Evolutionary conservation across 2,797 vertebrate genomes (phyloP).

Genomic region (Chiloscyllium punctatum): DNA sequence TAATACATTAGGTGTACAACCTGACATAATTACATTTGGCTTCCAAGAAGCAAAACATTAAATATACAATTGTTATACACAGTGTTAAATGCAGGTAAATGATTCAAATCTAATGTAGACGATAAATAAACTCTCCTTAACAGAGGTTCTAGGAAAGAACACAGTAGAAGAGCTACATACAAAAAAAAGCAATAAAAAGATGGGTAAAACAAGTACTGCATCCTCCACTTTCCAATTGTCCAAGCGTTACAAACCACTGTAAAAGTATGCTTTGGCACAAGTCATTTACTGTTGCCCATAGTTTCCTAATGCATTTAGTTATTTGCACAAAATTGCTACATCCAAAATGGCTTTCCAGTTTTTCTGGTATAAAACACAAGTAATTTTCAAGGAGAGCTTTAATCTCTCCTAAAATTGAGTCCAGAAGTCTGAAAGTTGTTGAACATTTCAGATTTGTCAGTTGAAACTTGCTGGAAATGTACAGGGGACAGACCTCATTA

Average conservation of each 20-base stretch:
- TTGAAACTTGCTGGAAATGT: not conserved
- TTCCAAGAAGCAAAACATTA: constrained; percentile 19
- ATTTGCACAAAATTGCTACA: not conserved
- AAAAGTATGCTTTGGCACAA: not conserved
- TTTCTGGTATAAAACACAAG: not conserved
- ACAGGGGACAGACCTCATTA: not conserved
- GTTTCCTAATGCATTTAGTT: not conserved
- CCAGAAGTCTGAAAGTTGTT: not conserved
- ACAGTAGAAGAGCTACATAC: not conserved
- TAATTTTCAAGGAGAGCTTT: not conserved
- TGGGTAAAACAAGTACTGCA: not conserved
- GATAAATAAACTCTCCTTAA: not conserved
- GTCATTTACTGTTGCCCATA: not conserved
- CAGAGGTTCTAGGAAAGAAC: not conserved
- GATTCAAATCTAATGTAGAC: not conserved
- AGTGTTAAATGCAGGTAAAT: not conserved
- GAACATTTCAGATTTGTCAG: not conserved
- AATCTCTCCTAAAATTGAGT: not conserved
- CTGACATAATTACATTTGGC: constrained; percentile 29
- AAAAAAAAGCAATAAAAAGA: not conserved
- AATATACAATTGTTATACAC: constrained; percentile 27
- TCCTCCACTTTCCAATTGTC: not conserved
- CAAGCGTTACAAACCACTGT: not conserved
- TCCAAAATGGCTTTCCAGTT: not conserved
- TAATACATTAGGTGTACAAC: not conserved